Evolutionary conservation across 37 sponge, comb jelly and placozoan genomes (phyloP).

Genomic region (Corticium candelabrum): DNA sequence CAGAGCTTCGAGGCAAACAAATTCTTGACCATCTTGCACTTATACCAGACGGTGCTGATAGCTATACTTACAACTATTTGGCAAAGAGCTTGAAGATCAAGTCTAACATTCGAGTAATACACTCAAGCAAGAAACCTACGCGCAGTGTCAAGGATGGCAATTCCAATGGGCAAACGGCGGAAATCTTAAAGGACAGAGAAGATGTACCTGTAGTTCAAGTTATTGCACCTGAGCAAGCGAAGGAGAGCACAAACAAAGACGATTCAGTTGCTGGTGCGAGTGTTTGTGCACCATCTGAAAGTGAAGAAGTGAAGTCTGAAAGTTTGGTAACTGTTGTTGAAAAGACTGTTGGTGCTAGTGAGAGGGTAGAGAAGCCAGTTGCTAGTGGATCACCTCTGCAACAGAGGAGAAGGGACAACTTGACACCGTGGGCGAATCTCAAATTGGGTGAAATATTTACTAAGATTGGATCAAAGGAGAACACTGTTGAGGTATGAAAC

Average conservation of each 20-base stretch:
- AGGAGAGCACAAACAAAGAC: background rate
- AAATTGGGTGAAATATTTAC: conserved; percentile 1
- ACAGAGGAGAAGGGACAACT: background rate
- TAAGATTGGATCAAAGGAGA: background rate
- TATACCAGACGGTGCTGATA: background rate
- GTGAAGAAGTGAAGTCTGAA: too few species aligned
- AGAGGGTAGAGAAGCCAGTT: background rate
- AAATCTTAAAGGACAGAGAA: too few species aligned
- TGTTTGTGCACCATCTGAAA: background rate
- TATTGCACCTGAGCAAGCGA: background rate
- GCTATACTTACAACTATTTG: background rate
- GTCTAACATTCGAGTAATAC: too few species aligned
- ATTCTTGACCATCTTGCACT: conserved; percentile 5
- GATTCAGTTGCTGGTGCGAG: background rate
- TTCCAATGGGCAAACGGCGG: too few species aligned
- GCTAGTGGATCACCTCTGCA: background rate
- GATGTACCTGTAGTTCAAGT: too few species aligned
- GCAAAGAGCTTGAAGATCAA: too few species aligned
- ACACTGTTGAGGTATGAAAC: background rate
- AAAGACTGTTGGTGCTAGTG: background rate
- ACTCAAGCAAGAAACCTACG: too few species aligned
- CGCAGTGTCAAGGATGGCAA: too few species aligned
- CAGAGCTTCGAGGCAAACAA: conserved; percentile 36
- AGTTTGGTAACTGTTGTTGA: too few species aligned
- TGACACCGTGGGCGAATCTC: background rate